Percentiles rank a stretch among this genome's conserved stretches.
These are phyloP conservation scores for Tolypeutes matacus DNA, from an alignment of 2,797 vertebrate genomes.

Conservation along the genomic window DNA sequence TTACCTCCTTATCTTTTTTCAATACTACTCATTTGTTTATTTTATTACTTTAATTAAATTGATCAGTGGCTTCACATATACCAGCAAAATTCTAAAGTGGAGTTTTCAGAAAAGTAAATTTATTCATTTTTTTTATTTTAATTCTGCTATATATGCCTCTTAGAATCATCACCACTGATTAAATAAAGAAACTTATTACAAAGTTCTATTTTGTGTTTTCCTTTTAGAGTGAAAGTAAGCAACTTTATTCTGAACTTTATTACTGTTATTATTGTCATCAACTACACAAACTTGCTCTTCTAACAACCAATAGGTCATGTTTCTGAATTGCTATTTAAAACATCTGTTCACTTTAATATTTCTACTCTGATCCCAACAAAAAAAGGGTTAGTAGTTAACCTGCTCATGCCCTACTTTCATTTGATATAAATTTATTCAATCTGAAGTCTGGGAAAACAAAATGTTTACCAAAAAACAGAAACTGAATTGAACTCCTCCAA, in stretches of 20 bases:
- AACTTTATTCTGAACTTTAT: neutral
- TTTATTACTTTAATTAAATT: neutral
- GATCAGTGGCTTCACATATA: neutral
- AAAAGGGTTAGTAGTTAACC: neutral
- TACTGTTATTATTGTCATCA: neutral
- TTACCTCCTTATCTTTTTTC: neutral
- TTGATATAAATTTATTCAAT: neutral
- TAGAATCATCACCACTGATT: neutral
- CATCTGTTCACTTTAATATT: neutral
- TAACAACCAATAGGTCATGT: neutral
- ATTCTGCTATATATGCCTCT: neutral
- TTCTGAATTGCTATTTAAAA: neutral
- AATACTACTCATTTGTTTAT: neutral
- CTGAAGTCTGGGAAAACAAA: conserved; percentile 11
- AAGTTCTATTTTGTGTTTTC: neutral
- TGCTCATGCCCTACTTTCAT: neutral
- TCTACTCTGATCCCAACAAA: neutral
- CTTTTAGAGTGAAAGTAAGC: neutral
- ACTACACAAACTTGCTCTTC: neutral
- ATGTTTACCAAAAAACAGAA: neutral
- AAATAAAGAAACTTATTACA: neutral
- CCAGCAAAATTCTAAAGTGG: neutral
- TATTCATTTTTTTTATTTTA: neutral
- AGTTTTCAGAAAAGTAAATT: neutral
- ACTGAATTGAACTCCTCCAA: neutral